phyloP scores from a whole-genome alignment of 2,113 vertebrate species.

The Cyprinodon brontotheroides region DNA sequence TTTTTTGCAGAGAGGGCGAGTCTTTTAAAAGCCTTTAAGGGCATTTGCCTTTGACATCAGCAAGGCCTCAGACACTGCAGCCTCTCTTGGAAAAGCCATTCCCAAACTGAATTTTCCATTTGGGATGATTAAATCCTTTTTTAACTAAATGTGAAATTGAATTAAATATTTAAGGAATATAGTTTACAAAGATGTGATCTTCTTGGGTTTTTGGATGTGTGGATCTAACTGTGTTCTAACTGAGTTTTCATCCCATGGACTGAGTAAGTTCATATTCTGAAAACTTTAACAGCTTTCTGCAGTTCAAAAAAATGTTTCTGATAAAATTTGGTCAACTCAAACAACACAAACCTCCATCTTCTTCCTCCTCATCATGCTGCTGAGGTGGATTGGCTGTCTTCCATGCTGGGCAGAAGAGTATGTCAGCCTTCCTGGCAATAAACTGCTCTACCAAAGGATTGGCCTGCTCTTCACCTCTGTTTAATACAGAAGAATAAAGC shows the following conservation, averaged over 20 bases:
- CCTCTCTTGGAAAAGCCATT: too few relatives aligned
- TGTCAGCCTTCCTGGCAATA: conserved; percentile 93
- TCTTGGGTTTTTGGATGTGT: too few relatives aligned
- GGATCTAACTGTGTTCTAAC: too few relatives aligned
- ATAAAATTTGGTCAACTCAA: neutral
- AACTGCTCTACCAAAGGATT: conserved; percentile 90
- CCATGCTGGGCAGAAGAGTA: conserved; percentile 91
- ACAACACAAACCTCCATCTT: conserved; percentile 80
- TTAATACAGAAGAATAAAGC: conserved; percentile 36
- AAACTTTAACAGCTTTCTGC: neutral
- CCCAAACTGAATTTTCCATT: too few relatives aligned
- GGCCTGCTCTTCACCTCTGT: conserved; percentile 75
- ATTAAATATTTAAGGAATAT: too few relatives aligned
- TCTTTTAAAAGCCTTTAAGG: too few relatives aligned
- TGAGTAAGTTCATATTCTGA: neutral
- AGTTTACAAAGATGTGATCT: too few relatives aligned
- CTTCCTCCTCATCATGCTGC: conserved; percentile 80
- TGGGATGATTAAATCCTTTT: too few relatives aligned
- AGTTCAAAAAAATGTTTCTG: neutral
- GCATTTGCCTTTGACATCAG: too few relatives aligned
- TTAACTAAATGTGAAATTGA: too few relatives aligned
- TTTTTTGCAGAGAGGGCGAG: too few relatives aligned
- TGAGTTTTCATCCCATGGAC: neutral
- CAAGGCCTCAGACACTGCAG: too few relatives aligned
- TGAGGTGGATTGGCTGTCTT: conserved; percentile 74